Evolutionary conservation across 2,888 invertebrate genomes (phyloP), one percentile per base, ranked within the genome.

Genomic region (Leucophenga montana): DNA sequence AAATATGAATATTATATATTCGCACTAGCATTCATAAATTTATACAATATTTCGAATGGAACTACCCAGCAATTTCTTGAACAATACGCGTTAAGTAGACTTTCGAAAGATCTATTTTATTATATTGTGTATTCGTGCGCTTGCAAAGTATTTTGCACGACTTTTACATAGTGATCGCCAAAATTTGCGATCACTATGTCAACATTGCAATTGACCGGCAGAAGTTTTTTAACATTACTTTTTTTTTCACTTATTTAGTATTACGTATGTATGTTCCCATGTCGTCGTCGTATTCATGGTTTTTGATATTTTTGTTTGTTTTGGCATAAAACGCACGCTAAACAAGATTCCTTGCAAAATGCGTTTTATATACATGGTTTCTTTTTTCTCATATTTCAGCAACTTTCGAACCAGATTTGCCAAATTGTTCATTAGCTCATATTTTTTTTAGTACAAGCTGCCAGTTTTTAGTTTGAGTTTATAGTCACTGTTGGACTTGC

Each of bases 351-450:
- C 62, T 64, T 64, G 62, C 62, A 64, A 64, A 46, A 64, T 64
- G 62, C 46, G 62, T 64, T 48, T 33, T 39, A 22, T 64, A 22
- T 64, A 33, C 14, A 1, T 48, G n/a, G 44, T 22, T 64, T 46
- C 11, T 48, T 64, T 57, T 13, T 59, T 59, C 50, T 56, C 14
- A 6, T 56, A 14, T 56, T 56, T 31, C 16, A 46, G 27, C 67
- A 64, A 68, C 68, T 68, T 68, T 68, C 68, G 68, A 68, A 68
- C 64, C 68, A 68, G 68, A 68, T 68, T 64, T 18, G 56, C 64
- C 56, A 54, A 54, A 68, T 33, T 68, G 50, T 68, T 31, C 50
- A 68, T 68, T 50, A 46, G 27, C 22, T 48, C 67, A 59, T 57
- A 57, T 53, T 50, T 68, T 68, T 39, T 39, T 39, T 39, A 39